These are phyloP conservation scores for Dendrolimus kikuchii DNA, from an alignment of 1,140 invertebrate genomes.

Conservation along the genomic window DNA sequence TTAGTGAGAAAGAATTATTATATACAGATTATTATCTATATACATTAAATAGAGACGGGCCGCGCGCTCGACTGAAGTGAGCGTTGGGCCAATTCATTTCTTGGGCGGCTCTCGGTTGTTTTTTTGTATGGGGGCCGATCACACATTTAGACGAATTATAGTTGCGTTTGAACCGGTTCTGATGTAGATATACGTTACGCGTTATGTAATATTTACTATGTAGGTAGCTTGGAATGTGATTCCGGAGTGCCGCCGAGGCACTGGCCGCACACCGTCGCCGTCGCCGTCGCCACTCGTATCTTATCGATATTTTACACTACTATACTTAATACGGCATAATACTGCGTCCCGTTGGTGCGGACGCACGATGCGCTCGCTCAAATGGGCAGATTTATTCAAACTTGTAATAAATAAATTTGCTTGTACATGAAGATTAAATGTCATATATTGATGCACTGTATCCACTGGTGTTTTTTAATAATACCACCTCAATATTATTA, in stretches of 20 bases:
- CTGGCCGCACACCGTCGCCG: slow-evolving; percentile 25
- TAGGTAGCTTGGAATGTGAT: slow-evolving; percentile 60
- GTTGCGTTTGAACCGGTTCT: slow-evolving; percentile 30
- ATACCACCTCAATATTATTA: slow-evolving; percentile 38
- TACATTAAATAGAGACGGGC: slow-evolving; percentile 68
- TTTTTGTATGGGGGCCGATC: slow-evolving; percentile 42
- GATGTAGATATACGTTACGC: slow-evolving; percentile 28
- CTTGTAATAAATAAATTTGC: slow-evolving; percentile 67
- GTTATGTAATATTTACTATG: slow-evolving; percentile 17
- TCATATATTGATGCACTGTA: slow-evolving; percentile 71
- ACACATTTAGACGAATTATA: slow-evolving; percentile 41
- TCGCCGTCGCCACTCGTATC: slow-evolving; percentile 25
- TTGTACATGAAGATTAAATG: slow-evolving; percentile 71
- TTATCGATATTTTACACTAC: slow-evolving; percentile 54
- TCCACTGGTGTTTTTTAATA: slow-evolving; percentile 65
- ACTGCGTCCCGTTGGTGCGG: slow-evolving; percentile 40
- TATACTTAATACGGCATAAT: slow-evolving; percentile 64
- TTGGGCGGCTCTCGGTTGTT: slow-evolving; percentile 42
- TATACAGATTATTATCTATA: slow-evolving; percentile 67
- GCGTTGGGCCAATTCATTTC: slow-evolving; percentile 44
- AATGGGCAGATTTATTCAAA: slow-evolving; percentile 34
- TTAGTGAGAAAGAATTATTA: slow-evolving; percentile 71
- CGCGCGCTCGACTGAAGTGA: slow-evolving; percentile 57
- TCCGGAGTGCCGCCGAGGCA: slow-evolving; percentile 36
- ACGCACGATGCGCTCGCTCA: slow-evolving; percentile 39